Evolutionary conservation across 2,888 invertebrate species (phyloP).

Genomic region (Tortricodes alternella): DNA sequence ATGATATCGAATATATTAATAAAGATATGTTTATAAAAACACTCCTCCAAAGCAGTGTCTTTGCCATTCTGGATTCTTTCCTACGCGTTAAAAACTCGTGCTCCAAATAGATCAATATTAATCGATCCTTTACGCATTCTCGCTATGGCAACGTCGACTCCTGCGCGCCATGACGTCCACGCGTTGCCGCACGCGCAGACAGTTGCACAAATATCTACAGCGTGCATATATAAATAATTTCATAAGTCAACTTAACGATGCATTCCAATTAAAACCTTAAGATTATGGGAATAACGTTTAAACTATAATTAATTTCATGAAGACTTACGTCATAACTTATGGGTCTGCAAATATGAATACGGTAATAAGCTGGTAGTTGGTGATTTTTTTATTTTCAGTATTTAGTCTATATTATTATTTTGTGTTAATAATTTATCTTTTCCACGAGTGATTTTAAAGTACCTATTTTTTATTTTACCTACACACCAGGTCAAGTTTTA

Average conservation of each 20-base stretch:
- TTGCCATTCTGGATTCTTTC: not conserved
- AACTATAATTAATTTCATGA: too few species aligned
- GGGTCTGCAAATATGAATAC: too few species aligned
- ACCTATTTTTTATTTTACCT: too few species aligned
- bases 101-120: not conserved
- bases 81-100: not conserved
- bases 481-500: not conserved
- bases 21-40: too few species aligned
- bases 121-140: not conserved
- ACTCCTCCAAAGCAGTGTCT: too few species aligned
- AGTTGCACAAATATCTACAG: not conserved
- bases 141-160: conserved; percentile 17
- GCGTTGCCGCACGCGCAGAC: conserved; percentile 32
- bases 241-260: not conserved
- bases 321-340: too few species aligned
- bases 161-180: conserved; percentile 28
- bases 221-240: not conserved
- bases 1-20: too few species aligned
- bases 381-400: too few species aligned
- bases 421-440: too few species aligned
- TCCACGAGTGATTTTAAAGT: too few species aligned
- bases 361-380: too few species aligned
- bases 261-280: not conserved
- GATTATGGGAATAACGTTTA: not conserved
- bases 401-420: too few species aligned